These are phyloP conservation scores for Notoglanidium macrostoma DNA, from an alignment of 2,797 vertebrate genomes.

Conservation along the genomic window DNA sequence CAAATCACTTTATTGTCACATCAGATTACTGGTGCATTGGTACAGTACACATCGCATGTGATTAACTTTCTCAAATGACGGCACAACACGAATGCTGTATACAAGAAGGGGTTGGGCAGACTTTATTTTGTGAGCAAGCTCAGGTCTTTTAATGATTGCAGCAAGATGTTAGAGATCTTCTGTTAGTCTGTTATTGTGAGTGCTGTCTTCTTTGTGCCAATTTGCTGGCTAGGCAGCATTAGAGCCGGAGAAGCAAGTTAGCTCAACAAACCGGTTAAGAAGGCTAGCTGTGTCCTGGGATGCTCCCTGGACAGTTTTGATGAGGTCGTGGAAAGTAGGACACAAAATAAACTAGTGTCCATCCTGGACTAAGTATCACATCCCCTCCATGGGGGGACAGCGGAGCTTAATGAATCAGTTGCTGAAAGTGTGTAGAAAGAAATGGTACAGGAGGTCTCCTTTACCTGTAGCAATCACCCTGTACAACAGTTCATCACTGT, in stretches of 20 bases:
- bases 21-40: too few relatives aligned
- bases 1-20: too few relatives aligned
- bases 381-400: neutral
- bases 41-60: too few relatives aligned
- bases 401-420: too few relatives aligned
- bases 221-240: neutral
- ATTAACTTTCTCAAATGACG: too few relatives aligned
- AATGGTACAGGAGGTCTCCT: neutral
- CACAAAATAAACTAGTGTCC: neutral
- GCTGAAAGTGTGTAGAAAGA: too few relatives aligned
- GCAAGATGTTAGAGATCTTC: neutral
- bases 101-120: neutral
- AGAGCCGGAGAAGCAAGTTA: neutral
- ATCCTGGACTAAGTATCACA: neutral
- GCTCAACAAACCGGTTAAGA: neutral
- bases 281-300: neutral
- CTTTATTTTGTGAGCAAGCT: too few relatives aligned
- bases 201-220: neutral
- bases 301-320: neutral
- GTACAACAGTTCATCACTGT: neutral
- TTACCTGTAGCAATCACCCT: neutral
- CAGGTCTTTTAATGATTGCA: too few relatives aligned
- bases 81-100: neutral
- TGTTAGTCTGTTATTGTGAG: neutral
- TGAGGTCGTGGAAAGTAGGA: neutral